Conservation (phyloP, 2,113 vertebrate species). For the Ctenodactylus gundi region DNA sequence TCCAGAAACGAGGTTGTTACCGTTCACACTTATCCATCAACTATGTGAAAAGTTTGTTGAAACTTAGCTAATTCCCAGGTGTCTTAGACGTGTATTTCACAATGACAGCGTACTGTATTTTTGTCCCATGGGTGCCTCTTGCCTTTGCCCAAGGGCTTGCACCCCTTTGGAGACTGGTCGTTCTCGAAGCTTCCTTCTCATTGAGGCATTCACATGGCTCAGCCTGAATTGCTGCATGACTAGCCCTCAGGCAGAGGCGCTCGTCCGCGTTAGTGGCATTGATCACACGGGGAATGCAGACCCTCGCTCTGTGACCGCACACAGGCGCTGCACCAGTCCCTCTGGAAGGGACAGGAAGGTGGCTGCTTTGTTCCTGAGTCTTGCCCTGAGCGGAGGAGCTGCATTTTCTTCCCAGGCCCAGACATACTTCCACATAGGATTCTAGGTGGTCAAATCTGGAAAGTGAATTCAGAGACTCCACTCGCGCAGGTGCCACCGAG, state of each 20-base stretch:
- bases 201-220: neutral
- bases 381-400: no score
- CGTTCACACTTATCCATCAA: neutral
- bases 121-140: neutral
- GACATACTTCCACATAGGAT: neutral
- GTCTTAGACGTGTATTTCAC: neutral
- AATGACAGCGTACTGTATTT: accelerated
- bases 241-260: neutral
- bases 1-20: no score
- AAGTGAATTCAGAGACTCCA: neutral
- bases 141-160: neutral
- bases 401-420: neutral
- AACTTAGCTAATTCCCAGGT: neutral
- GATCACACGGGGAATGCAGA: neutral
- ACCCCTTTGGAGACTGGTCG: neutral
- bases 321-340: neutral
- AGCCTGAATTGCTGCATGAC: neutral
- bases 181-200: conserved; percentile 11
- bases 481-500: accelerated
- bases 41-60: neutral
- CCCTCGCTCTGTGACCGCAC: no score
- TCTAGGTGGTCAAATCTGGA: neutral
- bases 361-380: accelerated
- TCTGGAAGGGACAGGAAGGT: accelerated
- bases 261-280: neutral